Evolutionary conservation across 2,113 vertebrate species (phyloP).

Genomic region (Tringa solitaria): DNA sequence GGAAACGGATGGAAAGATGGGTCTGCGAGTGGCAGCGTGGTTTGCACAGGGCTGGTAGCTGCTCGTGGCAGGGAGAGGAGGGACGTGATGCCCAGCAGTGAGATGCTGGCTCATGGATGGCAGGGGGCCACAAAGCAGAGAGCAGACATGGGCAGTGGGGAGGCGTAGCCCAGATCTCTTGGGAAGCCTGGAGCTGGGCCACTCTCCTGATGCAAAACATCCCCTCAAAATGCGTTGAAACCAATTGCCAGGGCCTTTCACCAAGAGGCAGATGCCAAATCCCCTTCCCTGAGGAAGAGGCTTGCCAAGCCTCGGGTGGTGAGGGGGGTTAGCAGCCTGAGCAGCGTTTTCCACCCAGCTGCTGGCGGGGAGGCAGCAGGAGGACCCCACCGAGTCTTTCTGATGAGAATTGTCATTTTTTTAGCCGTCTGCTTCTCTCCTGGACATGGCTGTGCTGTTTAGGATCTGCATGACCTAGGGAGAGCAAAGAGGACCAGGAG

Average conservation of each 20-base stretch:
- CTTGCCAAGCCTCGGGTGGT: not conserved
- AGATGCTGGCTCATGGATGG: not conserved
- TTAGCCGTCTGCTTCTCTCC: not conserved
- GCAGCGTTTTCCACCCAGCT: not conserved
- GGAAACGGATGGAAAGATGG: not conserved
- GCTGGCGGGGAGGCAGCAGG: fast-evolving
- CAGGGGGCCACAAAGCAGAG: not conserved
- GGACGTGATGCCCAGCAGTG: fast-evolving
- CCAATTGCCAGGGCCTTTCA: not conserved
- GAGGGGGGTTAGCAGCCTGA: not conserved
- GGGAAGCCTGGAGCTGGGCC: not conserved
- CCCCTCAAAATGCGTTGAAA: not conserved
- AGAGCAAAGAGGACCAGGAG: not conserved
- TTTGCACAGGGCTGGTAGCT: not conserved
- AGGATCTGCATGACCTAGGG: not conserved
- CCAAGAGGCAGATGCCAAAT: not conserved
- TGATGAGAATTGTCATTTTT: not conserved
- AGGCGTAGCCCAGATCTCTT: not conserved
- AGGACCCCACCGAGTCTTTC: not conserved
- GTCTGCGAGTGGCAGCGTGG: fast-evolving
- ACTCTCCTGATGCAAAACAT: not conserved
- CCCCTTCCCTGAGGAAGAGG: not conserved
- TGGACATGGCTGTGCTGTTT: not conserved
- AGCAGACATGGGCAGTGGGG: not conserved
- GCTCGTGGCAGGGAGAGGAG: fast-evolving